Evolutionary conservation across 2,888 invertebrate genomes (phyloP).

Genomic region (Mylabris sibirica): DNA sequence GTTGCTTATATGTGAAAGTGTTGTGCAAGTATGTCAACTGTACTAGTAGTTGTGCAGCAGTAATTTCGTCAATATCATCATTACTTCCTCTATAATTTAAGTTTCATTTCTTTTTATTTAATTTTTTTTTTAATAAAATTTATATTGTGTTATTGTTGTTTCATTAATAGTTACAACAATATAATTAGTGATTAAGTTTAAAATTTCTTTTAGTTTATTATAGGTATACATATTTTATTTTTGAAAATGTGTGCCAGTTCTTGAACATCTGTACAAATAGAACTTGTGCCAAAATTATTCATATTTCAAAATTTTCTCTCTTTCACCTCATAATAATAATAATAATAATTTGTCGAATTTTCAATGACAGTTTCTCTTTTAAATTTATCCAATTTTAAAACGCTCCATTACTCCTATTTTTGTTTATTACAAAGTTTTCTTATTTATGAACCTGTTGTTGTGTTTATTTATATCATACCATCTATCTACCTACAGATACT

Average conservation of each 20-base stretch:
- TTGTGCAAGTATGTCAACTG: slow-evolving; percentile 6
- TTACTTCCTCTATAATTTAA: slow-evolving; percentile 7
- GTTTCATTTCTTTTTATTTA: neutral
- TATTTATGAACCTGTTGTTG: neutral
- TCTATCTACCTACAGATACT: neutral
- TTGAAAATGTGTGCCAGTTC: slow-evolving; percentile 9
- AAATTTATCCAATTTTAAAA: neutral
- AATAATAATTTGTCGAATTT: neutral
- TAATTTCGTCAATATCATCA: slow-evolving; percentile 4
- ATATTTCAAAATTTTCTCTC: neutral
- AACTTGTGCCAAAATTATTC: slow-evolving; percentile 3
- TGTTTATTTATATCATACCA: neutral
- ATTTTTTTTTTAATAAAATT: too few relatives aligned
- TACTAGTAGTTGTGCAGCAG: neutral
- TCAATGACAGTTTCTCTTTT: neutral
- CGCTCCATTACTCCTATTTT: neutral
- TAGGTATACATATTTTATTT: neutral
- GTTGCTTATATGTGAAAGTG: neutral
- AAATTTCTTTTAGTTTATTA: neutral
- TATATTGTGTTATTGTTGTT: neutral
- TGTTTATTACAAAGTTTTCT: neutral
- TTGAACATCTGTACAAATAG: slow-evolving; percentile 12
- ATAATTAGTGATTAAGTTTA: too few relatives aligned
- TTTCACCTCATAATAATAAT: too few relatives aligned
- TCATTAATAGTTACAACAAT: too few relatives aligned